phyloP scores from a whole-genome alignment of 2,113 vertebrate genomes.

The Paralichthys olivaceus region DNA sequence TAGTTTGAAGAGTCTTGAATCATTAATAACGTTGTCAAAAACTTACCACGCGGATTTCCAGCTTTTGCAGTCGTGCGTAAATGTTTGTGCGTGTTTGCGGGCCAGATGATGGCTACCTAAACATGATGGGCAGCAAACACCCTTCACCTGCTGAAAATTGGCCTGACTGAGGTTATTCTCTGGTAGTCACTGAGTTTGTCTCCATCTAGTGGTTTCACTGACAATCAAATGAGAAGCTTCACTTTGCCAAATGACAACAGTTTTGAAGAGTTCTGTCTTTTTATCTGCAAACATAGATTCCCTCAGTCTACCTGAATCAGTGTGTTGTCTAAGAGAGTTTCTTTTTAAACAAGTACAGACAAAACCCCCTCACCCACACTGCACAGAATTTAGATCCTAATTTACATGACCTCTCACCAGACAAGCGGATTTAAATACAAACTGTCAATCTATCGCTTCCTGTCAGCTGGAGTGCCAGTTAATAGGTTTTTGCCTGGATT shows the following conservation, averaged over 20 bases:
- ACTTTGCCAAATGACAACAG: neutral
- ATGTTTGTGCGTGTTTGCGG: constrained; percentile 4
- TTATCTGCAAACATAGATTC: neutral
- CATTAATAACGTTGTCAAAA: neutral
- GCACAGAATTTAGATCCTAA: constrained; percentile 15
- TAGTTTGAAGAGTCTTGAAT: neutral
- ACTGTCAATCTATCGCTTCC: constrained; percentile 51
- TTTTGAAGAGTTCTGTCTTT: neutral
- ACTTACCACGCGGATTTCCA: constrained; percentile 47
- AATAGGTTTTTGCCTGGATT: constrained; percentile 71
- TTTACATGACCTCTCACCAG: constrained; percentile 44
- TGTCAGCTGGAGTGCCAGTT: constrained; percentile 60
- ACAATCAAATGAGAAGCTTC: neutral
- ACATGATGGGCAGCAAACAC: constrained; percentile 12
- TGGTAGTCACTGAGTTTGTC: constrained; percentile 19
- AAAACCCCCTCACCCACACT: neutral
- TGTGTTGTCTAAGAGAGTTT: neutral
- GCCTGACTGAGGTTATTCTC: constrained; percentile 16
- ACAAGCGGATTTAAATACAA: constrained; percentile 64
- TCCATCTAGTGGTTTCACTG: constrained; percentile 71
- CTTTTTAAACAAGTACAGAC: constrained; percentile 29
- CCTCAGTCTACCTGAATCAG: neutral
- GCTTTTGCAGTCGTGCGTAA: neutral
- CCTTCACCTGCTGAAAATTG: constrained; percentile 52
- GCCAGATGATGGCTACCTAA: constrained; percentile 3